Evolutionary conservation across 1,140 invertebrate genomes (phyloP).

Genomic region (Pogonognathellus flavescens): DNA sequence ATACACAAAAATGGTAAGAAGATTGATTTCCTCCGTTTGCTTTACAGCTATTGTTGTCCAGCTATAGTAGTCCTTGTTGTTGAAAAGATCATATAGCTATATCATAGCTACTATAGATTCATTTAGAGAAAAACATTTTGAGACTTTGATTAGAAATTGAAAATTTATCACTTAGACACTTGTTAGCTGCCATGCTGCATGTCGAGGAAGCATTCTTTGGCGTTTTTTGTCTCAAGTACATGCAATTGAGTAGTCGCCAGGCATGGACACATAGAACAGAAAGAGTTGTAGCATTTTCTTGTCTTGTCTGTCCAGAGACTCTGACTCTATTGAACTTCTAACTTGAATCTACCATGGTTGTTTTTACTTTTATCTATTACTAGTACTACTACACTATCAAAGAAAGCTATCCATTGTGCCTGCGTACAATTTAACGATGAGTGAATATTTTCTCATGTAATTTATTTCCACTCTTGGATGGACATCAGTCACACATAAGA

Average conservation of each 20-base stretch:
- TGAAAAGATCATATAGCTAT: no score
- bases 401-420: background rate
- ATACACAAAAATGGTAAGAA: no score
- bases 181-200: background rate
- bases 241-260: slow-evolving; percentile 23
- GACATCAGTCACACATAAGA: slow-evolving; percentile 4
- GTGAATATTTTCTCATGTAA: slow-evolving; percentile 23
- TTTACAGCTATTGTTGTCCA: no score
- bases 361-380: background rate
- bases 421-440: slow-evolving; percentile 15
- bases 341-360: background rate
- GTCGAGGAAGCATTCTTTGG: background rate
- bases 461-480: slow-evolving; percentile 2
- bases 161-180: background rate
- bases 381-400: background rate
- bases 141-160: background rate
- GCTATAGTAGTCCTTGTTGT: no score
- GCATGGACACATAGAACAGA: background rate
- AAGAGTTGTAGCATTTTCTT: slow-evolving; percentile 21
- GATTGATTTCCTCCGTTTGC: no score
- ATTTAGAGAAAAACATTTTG: background rate
- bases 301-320: slow-evolving; percentile 9
- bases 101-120: background rate
- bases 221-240: background rate
- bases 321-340: background rate